Percentiles rank a stretch among this genome's conserved stretches.
Evolutionary conservation across 2,797 vertebrate genomes (phyloP).

Genomic region (Decapterus maruadsi): DNA sequence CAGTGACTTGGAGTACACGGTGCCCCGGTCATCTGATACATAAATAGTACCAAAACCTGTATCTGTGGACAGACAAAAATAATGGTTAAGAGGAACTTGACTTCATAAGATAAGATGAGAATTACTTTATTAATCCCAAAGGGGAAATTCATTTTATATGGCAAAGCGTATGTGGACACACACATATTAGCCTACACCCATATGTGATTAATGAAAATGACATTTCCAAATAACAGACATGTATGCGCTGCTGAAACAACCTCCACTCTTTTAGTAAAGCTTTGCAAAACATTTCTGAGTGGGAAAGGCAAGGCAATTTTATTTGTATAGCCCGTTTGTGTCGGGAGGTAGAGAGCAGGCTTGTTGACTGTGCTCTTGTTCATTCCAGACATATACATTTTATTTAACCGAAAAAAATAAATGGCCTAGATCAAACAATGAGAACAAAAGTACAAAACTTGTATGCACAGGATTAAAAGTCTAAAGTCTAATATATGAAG

Average conservation of each 20-base stretch:
- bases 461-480: background rate
- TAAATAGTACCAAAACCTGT: slow-evolving; percentile 94
- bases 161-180: background rate
- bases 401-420: background rate
- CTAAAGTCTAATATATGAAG: background rate
- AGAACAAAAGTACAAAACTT: background rate
- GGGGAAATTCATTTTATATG: too few species aligned
- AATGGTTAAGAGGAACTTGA: too few species aligned
- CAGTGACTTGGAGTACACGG: slow-evolving; percentile 95
- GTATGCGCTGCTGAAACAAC: background rate
- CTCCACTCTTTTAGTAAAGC: background rate
- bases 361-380: background rate
- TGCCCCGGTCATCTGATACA: slow-evolving; percentile 93
- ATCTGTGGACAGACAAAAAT: slow-evolving; percentile 79
- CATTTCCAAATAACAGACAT: background rate
- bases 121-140: too few species aligned
- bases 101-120: background rate
- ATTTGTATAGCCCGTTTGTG: too few species aligned
- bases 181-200: background rate
- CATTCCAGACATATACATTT: background rate
- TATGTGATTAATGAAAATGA: too few species aligned
- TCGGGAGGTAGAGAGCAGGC: too few species aligned
- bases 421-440: background rate
- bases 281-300: background rate
- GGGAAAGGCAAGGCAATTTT: too few species aligned